phyloP scores from a whole-genome alignment of 2,888 invertebrate species.

The Rambutsinella grinnellia region DNA sequence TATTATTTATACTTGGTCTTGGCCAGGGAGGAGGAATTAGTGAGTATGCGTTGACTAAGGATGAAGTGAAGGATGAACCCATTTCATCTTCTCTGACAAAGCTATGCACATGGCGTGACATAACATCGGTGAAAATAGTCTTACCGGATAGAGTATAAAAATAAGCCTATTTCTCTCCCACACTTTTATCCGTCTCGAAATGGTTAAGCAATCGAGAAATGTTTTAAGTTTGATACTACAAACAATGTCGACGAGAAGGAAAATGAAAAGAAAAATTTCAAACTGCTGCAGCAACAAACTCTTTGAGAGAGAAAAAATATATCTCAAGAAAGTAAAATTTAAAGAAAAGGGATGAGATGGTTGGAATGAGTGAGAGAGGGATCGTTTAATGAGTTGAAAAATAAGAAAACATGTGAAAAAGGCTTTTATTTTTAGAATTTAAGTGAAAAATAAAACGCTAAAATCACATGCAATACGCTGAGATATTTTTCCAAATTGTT shows the following conservation, averaged over 20 bases:
- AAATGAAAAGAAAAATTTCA: neutral
- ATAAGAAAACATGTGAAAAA: constrained; percentile 47
- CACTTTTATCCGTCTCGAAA: no score
- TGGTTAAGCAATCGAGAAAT: no score
- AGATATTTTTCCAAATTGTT: no score
- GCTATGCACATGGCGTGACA: constrained; percentile 47
- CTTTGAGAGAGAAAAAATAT: neutral
- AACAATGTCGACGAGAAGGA: neutral
- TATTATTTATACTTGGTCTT: no score
- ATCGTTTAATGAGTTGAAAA: constrained; percentile 62
- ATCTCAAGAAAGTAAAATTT: no score
- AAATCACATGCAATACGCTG: no score
- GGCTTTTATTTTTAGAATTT: constrained; percentile 34
- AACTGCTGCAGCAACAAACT: no score
- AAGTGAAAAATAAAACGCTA: constrained; percentile 22
- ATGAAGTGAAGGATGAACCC: constrained; percentile 43
- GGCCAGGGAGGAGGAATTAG: no score
- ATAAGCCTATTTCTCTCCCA: no score
- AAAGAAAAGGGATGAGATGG: neutral
- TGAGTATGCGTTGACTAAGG: constrained; percentile 26
- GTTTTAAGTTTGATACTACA: no score
- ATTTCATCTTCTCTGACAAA: constrained; percentile 40
- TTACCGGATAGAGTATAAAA: no score
- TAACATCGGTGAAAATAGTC: constrained; percentile 42
- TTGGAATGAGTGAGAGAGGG: constrained; percentile 9